phyloP scores from a whole-genome alignment of 2,888 invertebrate species.

The Allophyes oxyacanthae region DNA sequence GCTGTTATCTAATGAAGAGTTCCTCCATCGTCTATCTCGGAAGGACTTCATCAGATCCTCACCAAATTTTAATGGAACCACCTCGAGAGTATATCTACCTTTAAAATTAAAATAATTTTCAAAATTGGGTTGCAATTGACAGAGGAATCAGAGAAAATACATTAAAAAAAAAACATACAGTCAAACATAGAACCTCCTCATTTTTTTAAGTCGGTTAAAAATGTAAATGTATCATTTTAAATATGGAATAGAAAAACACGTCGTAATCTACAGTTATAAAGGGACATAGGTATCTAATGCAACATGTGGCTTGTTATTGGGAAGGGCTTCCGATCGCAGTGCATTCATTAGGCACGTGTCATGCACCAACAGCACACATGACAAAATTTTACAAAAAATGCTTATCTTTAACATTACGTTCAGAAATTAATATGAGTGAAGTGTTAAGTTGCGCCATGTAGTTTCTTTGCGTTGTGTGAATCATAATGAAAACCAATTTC shows the following conservation, averaged over 20 bases:
- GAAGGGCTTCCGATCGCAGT: slow-evolving; percentile 38
- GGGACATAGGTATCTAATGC: slow-evolving; percentile 4
- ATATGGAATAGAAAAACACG: background rate
- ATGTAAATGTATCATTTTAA: no score
- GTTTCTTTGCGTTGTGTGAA: background rate
- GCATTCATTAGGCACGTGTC: slow-evolving; percentile 38
- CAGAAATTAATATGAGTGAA: slow-evolving; percentile 1
- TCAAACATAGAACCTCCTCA: no score
- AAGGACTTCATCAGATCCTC: no score
- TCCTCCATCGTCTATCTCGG: no score
- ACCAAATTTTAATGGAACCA: no score
- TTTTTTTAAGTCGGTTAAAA: no score
- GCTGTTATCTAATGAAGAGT: no score
- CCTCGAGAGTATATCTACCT: no score
- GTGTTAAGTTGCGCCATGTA: background rate
- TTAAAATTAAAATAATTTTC: no score
- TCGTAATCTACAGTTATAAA: background rate
- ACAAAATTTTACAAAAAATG: slow-evolving; percentile 23
- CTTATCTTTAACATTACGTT: slow-evolving; percentile 5
- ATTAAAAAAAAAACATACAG: no score
- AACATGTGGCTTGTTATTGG: slow-evolving; percentile 30
- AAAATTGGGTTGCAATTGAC: no score
- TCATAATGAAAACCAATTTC: slow-evolving; percentile 7
- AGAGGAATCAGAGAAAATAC: no score
- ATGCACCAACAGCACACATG: slow-evolving; percentile 17